Percentiles rank a stretch among this genome's conserved stretches.
phyloP scores from a whole-genome alignment of 2,797 vertebrate species.

The Muscicapa striata region DNA sequence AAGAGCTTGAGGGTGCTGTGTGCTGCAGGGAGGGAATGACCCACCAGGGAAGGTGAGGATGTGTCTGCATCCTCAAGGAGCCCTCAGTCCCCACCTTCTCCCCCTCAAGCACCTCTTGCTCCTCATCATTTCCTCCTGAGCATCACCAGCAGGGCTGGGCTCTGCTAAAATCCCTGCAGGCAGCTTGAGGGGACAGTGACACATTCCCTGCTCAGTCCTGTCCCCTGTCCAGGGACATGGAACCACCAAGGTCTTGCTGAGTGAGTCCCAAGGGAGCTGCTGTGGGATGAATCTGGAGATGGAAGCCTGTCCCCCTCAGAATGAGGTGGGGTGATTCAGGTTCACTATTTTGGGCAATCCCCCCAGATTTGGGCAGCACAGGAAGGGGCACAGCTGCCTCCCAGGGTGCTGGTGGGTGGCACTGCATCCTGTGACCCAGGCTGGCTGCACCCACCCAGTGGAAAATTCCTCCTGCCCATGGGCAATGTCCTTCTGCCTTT shows the following conservation, averaged over 20 bases:
- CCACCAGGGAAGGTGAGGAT: not conserved
- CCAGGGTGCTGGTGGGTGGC: not conserved
- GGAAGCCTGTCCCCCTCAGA: not conserved
- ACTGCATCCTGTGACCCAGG: rapidly evolving
- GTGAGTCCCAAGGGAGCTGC: not conserved
- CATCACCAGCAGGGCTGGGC: not conserved
- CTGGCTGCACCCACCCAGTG: not conserved
- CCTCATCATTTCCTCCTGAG: not conserved
- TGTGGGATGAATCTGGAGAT: not conserved
- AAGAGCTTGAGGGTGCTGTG: not conserved
- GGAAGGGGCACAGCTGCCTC: not conserved
- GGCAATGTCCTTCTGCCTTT: conserved; percentile 2
- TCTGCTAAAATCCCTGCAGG: not conserved
- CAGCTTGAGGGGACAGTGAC: not conserved
- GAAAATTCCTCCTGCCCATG: conserved; percentile 39
- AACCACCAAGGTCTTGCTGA: not conserved
- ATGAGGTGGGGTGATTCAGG: not conserved
- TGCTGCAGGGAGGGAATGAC: not conserved
- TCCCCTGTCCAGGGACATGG: not conserved
- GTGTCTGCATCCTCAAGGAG: not conserved
- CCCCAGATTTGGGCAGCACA: rapidly evolving
- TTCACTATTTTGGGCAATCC: not conserved
- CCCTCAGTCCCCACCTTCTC: not conserved
- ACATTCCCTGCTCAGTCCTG: not conserved
- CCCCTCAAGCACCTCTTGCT: not conserved